Base-by-base conservation (phyloP, 2,888 invertebrate species). In the Drosophila peninsularis region DNA sequence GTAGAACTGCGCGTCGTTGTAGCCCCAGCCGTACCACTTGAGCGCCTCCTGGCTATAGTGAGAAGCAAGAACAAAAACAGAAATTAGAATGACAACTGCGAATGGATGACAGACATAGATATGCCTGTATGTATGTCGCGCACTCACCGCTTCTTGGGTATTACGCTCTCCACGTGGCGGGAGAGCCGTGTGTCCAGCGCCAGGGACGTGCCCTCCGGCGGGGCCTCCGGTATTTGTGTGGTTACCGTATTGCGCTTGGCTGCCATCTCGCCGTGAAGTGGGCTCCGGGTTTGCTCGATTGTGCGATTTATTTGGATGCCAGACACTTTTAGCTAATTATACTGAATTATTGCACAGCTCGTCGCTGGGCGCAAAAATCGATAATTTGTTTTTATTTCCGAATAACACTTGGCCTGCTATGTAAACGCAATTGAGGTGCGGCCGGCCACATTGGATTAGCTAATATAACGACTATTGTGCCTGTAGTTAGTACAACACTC, bases 21-120 rank as follows among this genome's bases (percentile, higher is more conserved):
- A 99, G n/a, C 99, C 99, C 99, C 99, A 99, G 24, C 99, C 99
- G 93, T 99, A 98, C 99, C 99, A 99, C 93, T 98, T 99, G 55
- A 99, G 93, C 37, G 97, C 92, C 58, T 98, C 96, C 93, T 98
- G 97, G 88, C 98, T 98, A 30, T 7, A 64, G 37, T 44, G 93
- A 7, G 49, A 63, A 54, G 11, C 5, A 37, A 34, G n/a, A n/a
- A n/a, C n/a, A n/a, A n/a, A 11, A 45, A 17, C 21, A n/a, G 50
- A 21, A 57, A 39, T 14, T 24, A 9, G 1, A 17, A 32, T 64
- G 71, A 9, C 58, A 64, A 54, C 52, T 6, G 13, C 5, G n/a
- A 21, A 13, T 2, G 5, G 24, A 17, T 42, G 47, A 21, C 3
- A 36, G 11, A 39, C 14, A 30, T 6, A 7, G 53, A 24, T 55